A percentile compares a stretch with the other conserved stretches of the same genome.
Evolutionary conservation across 2,888 invertebrate species (phyloP).

Genomic region (Steinernema hermaphroditum): DNA sequence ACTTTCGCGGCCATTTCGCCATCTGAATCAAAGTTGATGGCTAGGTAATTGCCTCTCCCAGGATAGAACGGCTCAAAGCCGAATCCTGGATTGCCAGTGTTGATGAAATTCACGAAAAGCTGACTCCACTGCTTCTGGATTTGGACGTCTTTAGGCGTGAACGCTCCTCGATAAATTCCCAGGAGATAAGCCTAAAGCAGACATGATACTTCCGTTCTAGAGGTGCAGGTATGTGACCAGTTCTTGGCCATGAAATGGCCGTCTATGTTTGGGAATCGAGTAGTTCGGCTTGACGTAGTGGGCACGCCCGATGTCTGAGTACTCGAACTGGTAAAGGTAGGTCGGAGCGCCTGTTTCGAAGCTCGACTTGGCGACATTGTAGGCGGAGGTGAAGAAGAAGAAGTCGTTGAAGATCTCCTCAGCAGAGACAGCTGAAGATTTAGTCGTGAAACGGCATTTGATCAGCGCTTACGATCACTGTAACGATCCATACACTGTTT

Average conservation of each 20-base stretch:
- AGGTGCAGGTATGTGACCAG: conserved; percentile 1
- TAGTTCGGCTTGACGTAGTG: conserved; percentile 4
- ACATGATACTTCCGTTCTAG: background rate
- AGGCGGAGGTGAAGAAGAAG: conserved; percentile 14
- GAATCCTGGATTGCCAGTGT: conserved; percentile 2
- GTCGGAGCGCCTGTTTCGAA: background rate
- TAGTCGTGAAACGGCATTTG: background rate
- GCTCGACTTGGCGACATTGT: background rate
- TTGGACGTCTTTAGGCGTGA: background rate
- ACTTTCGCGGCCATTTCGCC: background rate
- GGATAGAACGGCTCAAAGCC: background rate
- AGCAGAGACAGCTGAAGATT: background rate
- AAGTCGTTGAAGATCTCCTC: conserved; percentile 27
- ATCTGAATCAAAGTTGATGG: background rate
- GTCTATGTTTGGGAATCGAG: background rate
- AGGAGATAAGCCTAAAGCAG: background rate
- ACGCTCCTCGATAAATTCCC: background rate
- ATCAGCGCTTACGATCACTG: background rate
- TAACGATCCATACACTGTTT: background rate
- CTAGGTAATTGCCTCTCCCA: background rate
- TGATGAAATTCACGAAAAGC: background rate
- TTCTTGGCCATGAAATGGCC: conserved; percentile 32
- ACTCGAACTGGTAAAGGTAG: conserved; percentile 33
- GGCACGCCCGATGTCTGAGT: conserved; percentile 30
- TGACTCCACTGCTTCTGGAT: conserved; percentile 4